These are phyloP conservation scores for Patella ulyssiponensis DNA, from an alignment of 2,888 invertebrate genomes.

Conservation along the genomic window DNA sequence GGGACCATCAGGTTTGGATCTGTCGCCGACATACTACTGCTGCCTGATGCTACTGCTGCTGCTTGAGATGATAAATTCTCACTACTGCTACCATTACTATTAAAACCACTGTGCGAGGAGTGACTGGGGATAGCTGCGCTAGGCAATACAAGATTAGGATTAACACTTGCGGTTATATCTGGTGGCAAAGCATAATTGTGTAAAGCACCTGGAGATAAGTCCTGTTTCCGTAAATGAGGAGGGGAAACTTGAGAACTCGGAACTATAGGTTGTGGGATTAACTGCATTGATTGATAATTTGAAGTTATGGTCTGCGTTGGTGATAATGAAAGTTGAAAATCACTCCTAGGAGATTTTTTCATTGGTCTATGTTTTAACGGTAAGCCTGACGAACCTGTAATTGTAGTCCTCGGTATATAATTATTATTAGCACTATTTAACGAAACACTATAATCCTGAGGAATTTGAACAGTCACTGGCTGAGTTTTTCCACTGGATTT, in stretches of 20 bases:
- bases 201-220: slow-evolving; percentile 24
- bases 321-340: not conserved
- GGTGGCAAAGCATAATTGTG: slow-evolving; percentile 36
- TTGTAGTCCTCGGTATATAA: not conserved
- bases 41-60: not conserved
- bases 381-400: not conserved
- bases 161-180: slow-evolving; percentile 34
- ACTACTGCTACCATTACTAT: not conserved
- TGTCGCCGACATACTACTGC: not conserved
- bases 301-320: slow-evolving; percentile 1
- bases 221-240: slow-evolving; percentile 11
- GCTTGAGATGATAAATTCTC: not conserved
- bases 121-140: not conserved
- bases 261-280: slow-evolving; percentile 55
- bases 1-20: slow-evolving; percentile 8
- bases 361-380: not conserved
- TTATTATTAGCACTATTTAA: not conserved
- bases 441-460: not conserved
- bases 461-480: not conserved
- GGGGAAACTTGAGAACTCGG: slow-evolving; percentile 48
- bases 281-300: slow-evolving; percentile 42
- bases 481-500: not conserved
- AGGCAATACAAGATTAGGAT: not conserved
- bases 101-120: not conserved
- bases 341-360: not conserved